phyloP scores from a whole-genome alignment of 2,888 invertebrate species.

The Aelia acuminata region DNA sequence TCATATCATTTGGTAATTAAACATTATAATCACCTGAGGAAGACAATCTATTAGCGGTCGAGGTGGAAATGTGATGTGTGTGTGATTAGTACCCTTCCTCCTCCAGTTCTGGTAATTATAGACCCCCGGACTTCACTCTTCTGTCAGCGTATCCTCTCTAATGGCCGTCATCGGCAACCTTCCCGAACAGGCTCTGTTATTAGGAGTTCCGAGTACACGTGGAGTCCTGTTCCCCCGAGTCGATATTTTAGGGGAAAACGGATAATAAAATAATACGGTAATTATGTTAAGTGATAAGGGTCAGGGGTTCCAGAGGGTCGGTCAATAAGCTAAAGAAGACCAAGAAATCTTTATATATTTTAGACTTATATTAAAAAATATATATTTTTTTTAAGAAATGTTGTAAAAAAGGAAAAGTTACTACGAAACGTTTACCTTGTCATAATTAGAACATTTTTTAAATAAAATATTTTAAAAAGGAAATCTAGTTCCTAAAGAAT shows the following conservation, averaged over 20 bases:
- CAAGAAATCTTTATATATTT: too few species aligned
- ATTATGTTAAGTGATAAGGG: not conserved
- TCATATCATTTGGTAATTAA: slow-evolving; percentile 33
- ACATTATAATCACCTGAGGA: not conserved
- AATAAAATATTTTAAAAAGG: too few species aligned
- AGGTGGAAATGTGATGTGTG: slow-evolving; percentile 28
- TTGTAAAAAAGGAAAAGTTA: too few species aligned
- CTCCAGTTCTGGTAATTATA: slow-evolving; percentile 26
- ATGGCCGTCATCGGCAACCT: slow-evolving; percentile 38
- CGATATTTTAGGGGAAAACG: not conserved
- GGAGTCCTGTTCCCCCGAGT: not conserved
- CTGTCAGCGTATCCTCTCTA: slow-evolving; percentile 48
- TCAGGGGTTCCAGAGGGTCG: too few species aligned
- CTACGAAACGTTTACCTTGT: too few species aligned
- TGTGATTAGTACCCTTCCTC: not conserved
- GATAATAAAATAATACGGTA: not conserved
- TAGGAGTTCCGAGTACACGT: slow-evolving; percentile 32
- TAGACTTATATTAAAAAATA: too few species aligned
- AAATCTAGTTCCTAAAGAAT: too few species aligned
- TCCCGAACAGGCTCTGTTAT: slow-evolving; percentile 40
- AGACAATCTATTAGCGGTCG: slow-evolving; percentile 39
- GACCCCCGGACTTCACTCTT: not conserved
- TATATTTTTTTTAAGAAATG: too few species aligned
- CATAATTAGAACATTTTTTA: too few species aligned
- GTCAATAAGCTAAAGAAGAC: too few species aligned